Base-by-base conservation (phyloP, 2,113 vertebrate species). In the Azemiops feae region DNA sequence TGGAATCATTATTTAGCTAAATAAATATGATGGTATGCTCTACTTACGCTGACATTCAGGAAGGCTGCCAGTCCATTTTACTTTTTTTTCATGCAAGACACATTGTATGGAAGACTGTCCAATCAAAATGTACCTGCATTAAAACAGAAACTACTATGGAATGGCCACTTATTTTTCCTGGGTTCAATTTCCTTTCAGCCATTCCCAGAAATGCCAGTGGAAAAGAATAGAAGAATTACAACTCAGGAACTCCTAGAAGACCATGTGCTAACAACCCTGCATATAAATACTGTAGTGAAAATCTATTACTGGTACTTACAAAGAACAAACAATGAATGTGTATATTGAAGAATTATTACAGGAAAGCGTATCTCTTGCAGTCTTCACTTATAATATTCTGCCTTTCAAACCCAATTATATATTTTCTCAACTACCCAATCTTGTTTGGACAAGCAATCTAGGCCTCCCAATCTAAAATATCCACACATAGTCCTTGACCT, bases 41-140 rank as follows among this genome's bases (percentile, higher is more conserved):
- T 3, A 96, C 97, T 97, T 55, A 97, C 97, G 91, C 92, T 96
- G 95, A 1, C 97, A 97, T 2, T n/a, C 0, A 45, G 97, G 96
- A 90, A 94, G 0, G 0, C 64, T 0, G 0, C 92, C 81, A 0
- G 3, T 95, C 98, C 98, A 98, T 0, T 0, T 52, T 0, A 97
- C 94, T 0, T 0, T 34, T 0, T 6, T 30, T 1, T 16, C 93
- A 0, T 0, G 1, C 14, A 94, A 0, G 86, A n/a, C 0, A 91
- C 98, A 98, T 0, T 14, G 89, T 3, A 64, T 93, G 91, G 69
- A 95, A 92, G 88, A 0, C 0, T 0, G 0, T 7, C 98, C 98
- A 1, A 96, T 54, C 50, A 98, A 53, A 90, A 22, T 95, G 94
- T 97, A 89, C 95, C 98, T 89, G 22, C 10, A 89, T 39, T 92